A percentile compares a stretch with the other conserved stretches of the same genome.
These are phyloP conservation scores for Athripsodes cinereus DNA, from an alignment of 2,888 invertebrate species.

Conservation along the genomic window DNA sequence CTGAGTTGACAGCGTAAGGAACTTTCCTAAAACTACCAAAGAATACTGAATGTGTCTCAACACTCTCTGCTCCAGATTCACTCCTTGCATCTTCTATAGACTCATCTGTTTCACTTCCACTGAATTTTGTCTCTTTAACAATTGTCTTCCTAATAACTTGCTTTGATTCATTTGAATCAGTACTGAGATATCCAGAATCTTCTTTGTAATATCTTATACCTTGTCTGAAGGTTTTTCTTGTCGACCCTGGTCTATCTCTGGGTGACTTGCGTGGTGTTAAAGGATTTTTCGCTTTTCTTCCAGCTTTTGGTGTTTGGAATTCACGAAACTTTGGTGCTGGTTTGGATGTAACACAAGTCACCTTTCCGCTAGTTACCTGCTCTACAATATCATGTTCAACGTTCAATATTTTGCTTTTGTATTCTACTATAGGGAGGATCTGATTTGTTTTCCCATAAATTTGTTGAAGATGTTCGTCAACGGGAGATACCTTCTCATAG, in stretches of 20 bases:
- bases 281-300: slow-evolving; percentile 15
- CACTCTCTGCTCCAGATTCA: slow-evolving; percentile 82
- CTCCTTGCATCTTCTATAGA: slow-evolving; percentile 76
- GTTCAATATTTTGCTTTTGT: background rate
- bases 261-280: slow-evolving; percentile 22
- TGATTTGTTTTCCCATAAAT: background rate
- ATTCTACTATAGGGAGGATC: background rate
- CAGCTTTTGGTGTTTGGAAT: slow-evolving; percentile 25
- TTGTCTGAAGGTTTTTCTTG: slow-evolving; percentile 33
- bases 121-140: slow-evolving; percentile 42
- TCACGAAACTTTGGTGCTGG: slow-evolving; percentile 23
- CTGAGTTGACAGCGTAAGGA: slow-evolving; percentile 31
- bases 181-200: slow-evolving; percentile 82
- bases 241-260: slow-evolving; percentile 28
- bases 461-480: slow-evolving; percentile 11
- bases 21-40: slow-evolving; percentile 65
- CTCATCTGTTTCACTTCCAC: slow-evolving; percentile 71
- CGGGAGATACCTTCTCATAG: slow-evolving; percentile 40
- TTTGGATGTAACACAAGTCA: slow-evolving; percentile 13
- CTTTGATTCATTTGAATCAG: slow-evolving; percentile 64
- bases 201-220: slow-evolving; percentile 42
- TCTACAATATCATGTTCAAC: background rate
- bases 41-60: slow-evolving; percentile 82
- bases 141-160: slow-evolving; percentile 49
- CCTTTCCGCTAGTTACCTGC: background rate